A percentile compares a stretch with the other conserved stretches of the same genome.
Conservation (phyloP, 2,113 vertebrate genomes). For the Siniperca chuatsi region DNA sequence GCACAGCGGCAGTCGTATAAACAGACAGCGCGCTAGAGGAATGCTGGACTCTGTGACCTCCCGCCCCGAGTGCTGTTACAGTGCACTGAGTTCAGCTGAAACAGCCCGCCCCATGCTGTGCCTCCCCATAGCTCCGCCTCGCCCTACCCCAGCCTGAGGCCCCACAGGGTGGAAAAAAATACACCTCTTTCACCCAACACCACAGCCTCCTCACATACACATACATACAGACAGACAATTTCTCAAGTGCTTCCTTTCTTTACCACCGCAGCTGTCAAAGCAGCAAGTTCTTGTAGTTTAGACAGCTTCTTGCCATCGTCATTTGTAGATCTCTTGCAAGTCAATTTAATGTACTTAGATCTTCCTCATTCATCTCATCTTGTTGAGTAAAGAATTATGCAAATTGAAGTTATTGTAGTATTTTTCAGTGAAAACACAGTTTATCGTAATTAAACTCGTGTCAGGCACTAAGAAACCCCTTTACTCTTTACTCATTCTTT, state of each 20-base stretch:
- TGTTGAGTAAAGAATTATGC: neutral
- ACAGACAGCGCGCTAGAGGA: conserved; percentile 81
- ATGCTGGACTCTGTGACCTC: conserved; percentile 85
- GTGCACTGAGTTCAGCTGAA: conserved; percentile 81
- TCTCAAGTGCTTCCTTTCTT: conserved; percentile 55
- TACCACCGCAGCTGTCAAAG: conserved; percentile 65
- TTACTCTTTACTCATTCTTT: neutral
- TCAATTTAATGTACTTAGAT: neutral
- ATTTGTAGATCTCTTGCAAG: conserved; percentile 11
- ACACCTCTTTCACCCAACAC: conserved; percentile 78
- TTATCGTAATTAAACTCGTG: neutral
- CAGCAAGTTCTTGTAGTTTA: conserved; percentile 41
- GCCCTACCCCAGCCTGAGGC: conserved; percentile 74
- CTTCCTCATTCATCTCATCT: neutral
- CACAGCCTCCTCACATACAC: conserved; percentile 51
- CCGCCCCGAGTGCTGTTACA: conserved; percentile 78
- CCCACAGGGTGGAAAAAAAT: conserved; percentile 79
- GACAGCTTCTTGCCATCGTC: conserved; percentile 31
- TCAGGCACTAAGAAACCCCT: neutral
- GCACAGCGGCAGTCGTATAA: conserved; percentile 79
- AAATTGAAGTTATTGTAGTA: neutral
- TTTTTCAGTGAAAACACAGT: neutral
- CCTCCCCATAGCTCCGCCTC: conserved; percentile 75
- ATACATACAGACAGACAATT: conserved; percentile 33
- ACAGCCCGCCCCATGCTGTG: conserved; percentile 76